Evolutionary conservation across 2,888 invertebrate genomes (phyloP), one percentile per base, ranked within the genome.

Genomic region (Drosophila siamana): DNA sequence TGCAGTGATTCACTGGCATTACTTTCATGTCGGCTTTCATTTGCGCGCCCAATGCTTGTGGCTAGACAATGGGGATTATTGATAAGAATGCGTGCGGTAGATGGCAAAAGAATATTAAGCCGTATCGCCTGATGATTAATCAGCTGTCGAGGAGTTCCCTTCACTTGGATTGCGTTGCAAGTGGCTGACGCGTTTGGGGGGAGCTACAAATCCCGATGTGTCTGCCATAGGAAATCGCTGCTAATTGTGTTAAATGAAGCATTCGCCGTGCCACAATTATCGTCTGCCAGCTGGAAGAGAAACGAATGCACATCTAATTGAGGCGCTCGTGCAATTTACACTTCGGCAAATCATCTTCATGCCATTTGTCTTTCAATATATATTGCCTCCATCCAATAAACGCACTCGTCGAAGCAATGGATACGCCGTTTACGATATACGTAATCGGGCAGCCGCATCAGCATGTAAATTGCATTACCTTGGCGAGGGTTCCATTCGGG

Each of bases 391-490:
- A 24, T 43, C n/a, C 44, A 51, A 16, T 44, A 26, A 16, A 38
- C 28, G 33, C 15, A 54, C 13, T 43, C 33, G 46, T 19, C 30
- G 26, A 16, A 13, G 44, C 16, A 62, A 60, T 60, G 69, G 66
- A 59, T 78, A 74, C 51, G 52, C 46, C 68, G 59, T 78, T 74
- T 68, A 44, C 56, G 56, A 63, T 74, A 57, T 46, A 65, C 64
- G 78, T 74, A 80, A 80, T 79, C 78, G 78, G 71, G 65, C 65
- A 50, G 69, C 69, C 63, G 60, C 74, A 85, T 86, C 86, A 82
- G 69, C 75, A 87, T 89, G 88, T 82, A 89, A 87, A 89, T 86
- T 89, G 83, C 86, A 85, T 87, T 80, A 85, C 75, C 71, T 75
- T 65, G 38, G n/a, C 13, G 28, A 16, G 50, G 19, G 52, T 44